Evolutionary conservation across 2,797 vertebrate genomes (phyloP).

Genomic region (Neoniphon sammara): DNA sequence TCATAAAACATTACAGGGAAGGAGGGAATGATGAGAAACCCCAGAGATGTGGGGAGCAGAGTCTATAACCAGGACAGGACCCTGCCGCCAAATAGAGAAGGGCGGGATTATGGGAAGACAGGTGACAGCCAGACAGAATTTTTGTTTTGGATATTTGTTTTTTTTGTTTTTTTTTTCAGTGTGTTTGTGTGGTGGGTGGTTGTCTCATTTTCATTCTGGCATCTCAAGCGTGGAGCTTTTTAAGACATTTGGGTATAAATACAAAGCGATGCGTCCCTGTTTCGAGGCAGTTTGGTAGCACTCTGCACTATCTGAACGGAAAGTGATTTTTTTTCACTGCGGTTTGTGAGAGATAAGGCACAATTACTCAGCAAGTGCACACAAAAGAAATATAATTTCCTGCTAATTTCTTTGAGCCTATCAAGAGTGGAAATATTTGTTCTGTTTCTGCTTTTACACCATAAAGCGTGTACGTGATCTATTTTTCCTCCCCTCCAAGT

Average conservation of each 20-base stretch:
- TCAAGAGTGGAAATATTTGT: slow-evolving; percentile 18
- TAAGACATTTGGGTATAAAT: slow-evolving; percentile 15
- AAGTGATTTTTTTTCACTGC: slow-evolving; percentile 4
- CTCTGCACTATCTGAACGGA: slow-evolving; percentile 28
- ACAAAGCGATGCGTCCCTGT: slow-evolving; percentile 2
- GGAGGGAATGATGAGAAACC: slow-evolving; percentile 16
- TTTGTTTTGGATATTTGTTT: no score
- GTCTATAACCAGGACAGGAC: background rate
- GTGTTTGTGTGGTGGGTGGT: background rate
- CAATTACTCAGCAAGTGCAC: slow-evolving; percentile 22
- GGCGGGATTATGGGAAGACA: no score
- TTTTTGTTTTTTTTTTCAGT: no score
- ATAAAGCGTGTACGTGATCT: no score
- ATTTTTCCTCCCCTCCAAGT: no score
- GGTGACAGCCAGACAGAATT: no score
- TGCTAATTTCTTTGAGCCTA: slow-evolving; percentile 32
- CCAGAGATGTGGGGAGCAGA: background rate
- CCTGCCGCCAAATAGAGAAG: no score
- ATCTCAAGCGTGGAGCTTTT: slow-evolving; percentile 9
- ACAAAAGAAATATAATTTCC: slow-evolving; percentile 9
- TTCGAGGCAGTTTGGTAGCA: background rate
- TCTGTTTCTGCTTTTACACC: background rate
- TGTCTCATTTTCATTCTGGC: slow-evolving; percentile 12
- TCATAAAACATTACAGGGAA: background rate
- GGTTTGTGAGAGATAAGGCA: slow-evolving; percentile 9